Evolutionary conservation across 1,140 invertebrate genomes (phyloP), one percentile per base, ranked within the genome.

Genomic region (Heliothis virescens): DNA sequence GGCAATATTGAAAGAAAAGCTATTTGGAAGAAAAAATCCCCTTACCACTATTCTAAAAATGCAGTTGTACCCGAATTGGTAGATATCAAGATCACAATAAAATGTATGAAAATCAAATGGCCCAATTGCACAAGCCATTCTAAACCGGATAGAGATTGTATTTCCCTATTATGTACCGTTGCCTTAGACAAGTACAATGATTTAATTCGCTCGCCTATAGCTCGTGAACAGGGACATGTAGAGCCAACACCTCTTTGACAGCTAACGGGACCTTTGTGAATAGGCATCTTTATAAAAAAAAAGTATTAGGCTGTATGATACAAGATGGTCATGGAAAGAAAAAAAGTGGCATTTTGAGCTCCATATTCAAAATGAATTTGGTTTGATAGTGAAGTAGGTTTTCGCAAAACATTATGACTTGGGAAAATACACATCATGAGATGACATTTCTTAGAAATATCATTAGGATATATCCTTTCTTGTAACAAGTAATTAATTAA

Each of bases 201-300:
- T 71, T 71, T 71, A 55, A 71, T 71, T 73, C 41, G n/a, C 21
- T 48, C 71, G 53, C 53, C 13, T 72, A 47, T 65, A 26, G 21
- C 21, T 16, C 34, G 47, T 18, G 41, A 15, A 18, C 62, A 29
- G 29, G n/a, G 62, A 47, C 62, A 48, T 60, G 72, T 74, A 50
- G 16, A 59, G 48, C 13, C 16, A 41, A 62, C n/a, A 21, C 3
- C 41, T 60, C 26, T 41, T 18, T 60, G 47, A 60, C 41, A 74
- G 9, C n/a, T 74, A 74, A 74, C 72, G 72, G 72, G 48, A 74
- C 55, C 12, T 41, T 13, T 48, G 62, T n/a, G 15, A 65, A 65
- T 4, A 62, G 59, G 9, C 59, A 11, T 15, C 62, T 13, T 41
- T 65, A 65, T 41, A 65, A 65, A 47, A 59, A 41, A 71, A 72